phyloP scores from a whole-genome alignment of 2,113 vertebrate species.

The Oenanthe oenanthe region DNA sequence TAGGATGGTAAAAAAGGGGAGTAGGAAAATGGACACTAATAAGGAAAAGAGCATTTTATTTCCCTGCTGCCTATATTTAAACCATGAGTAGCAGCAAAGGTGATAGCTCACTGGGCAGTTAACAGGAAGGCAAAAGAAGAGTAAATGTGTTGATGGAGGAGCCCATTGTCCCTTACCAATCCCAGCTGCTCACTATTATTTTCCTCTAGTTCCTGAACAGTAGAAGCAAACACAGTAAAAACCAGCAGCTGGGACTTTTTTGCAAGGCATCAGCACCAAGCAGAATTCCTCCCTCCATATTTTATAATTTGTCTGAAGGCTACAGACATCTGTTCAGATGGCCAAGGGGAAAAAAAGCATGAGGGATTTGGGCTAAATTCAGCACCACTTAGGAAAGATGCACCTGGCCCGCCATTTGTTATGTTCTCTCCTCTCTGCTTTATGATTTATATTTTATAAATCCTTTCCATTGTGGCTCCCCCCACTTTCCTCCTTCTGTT shows the following conservation, averaged over 20 bases:
- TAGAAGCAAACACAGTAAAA: neutral
- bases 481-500: slow-evolving; percentile 31
- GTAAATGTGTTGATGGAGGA: neutral
- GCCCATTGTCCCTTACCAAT: neutral
- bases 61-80: neutral
- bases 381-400: slow-evolving; percentile 45
- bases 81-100: neutral
- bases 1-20: neutral
- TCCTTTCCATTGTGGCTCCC: neutral
- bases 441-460: slow-evolving; percentile 64
- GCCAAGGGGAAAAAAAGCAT: slow-evolving; percentile 35
- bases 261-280: neutral
- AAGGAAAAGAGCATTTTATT: neutral
- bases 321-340: slow-evolving; percentile 53
- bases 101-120: neutral
- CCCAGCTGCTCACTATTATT: neutral
- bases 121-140: neutral
- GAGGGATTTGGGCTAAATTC: slow-evolving; percentile 62
- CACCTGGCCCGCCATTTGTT: slow-evolving; percentile 65
- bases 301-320: slow-evolving; percentile 56
- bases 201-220: neutral
- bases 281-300: slow-evolving; percentile 29
- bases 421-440: slow-evolving; percentile 14
- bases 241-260: neutral
- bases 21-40: neutral